Conservation (phyloP, 2,113 vertebrate genomes). For the Jaculus jaculus region DNA sequence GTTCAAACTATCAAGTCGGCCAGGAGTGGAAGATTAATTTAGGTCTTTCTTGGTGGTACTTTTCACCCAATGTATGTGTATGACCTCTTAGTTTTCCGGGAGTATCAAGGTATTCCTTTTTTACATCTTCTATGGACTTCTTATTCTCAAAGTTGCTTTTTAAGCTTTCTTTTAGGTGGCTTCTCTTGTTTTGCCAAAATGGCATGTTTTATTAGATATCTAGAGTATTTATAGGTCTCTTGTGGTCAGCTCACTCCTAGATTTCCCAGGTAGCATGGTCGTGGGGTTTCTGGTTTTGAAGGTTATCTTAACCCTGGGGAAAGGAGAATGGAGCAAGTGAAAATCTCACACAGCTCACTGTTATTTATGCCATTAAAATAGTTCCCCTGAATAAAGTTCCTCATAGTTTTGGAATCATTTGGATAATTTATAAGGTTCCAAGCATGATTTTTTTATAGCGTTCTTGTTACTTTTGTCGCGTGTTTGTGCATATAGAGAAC, state of each 20-base stretch:
- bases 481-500: no score
- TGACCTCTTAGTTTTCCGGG: neutral
- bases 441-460: neutral
- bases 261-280: neutral
- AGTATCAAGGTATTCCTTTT: neutral
- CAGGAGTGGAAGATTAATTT: neutral
- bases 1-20: neutral
- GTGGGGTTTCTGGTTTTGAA: neutral
- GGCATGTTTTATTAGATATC: no score
- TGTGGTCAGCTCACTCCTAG: neutral
- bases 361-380: neutral
- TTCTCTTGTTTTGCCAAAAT: neutral
- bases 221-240: rapidly evolving
- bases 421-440: neutral
- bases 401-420: neutral
- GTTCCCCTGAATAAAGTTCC: neutral
- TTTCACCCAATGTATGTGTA: rapidly evolving
- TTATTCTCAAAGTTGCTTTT: neutral
- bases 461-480: neutral
- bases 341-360: rapidly evolving
- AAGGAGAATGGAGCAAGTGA: neutral
- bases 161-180: neutral
- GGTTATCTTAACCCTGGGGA: neutral
- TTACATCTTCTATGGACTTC: no score
- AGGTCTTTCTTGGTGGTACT: no score